A percentile compares a stretch with the other conserved stretches of the same genome.
These are phyloP conservation scores for Zeugodacus cucurbitae DNA, from an alignment of 1,140 invertebrate genomes.

Conservation along the genomic window DNA sequence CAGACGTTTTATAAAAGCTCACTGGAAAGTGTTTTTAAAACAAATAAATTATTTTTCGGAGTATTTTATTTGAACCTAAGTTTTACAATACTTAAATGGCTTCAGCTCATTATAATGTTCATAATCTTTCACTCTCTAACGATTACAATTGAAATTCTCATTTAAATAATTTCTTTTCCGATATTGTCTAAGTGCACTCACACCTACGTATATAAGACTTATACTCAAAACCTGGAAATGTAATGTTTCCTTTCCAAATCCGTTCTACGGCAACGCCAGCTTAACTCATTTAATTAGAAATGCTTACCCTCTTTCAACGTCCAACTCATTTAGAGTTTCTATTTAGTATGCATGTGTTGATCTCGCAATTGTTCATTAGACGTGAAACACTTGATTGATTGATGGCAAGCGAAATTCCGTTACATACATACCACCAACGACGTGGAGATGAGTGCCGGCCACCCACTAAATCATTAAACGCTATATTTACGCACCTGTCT, in stretches of 20 bases:
- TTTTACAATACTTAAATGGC: too few species aligned
- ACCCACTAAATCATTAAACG: slow-evolving; percentile 16
- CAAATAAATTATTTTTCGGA: too few species aligned
- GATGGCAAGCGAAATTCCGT: not conserved
- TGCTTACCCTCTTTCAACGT: not conserved
- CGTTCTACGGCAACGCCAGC: not conserved
- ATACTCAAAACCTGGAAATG: not conserved
- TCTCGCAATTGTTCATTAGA: not conserved
- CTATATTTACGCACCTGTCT: slow-evolving; percentile 13
- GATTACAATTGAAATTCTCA: too few species aligned
- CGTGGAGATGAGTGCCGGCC: not conserved
- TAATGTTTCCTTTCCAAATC: not conserved
- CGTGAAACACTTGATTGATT: slow-evolving; percentile 10
- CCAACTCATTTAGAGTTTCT: not conserved
- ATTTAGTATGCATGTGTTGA: not conserved
- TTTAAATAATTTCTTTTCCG: too few species aligned
- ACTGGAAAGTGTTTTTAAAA: too few species aligned
- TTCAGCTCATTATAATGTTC: too few species aligned
- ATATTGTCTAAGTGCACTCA: too few species aligned
- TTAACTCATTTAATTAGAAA: not conserved
- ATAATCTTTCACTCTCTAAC: too few species aligned
- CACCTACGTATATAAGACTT: too few species aligned
- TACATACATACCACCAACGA: not conserved
- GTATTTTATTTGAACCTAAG: too few species aligned
- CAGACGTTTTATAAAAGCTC: too few species aligned